Evolutionary conservation across 2,113 vertebrate species (phyloP), one percentile per base, ranked within the genome.

Genomic region (Scophthalmus maximus): DNA sequence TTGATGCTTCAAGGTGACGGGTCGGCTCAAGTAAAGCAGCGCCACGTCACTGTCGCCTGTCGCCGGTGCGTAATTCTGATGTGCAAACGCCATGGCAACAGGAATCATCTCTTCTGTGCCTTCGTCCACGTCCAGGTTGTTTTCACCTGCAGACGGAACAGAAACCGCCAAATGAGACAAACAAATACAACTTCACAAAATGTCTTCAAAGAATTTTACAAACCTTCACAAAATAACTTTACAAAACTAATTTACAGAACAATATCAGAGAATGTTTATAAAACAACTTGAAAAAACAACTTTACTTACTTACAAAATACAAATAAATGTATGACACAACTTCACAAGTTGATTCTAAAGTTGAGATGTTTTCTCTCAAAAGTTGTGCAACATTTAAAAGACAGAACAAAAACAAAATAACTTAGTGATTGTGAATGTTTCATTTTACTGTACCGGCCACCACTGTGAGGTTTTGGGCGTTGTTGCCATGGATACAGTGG

Each of bases 31-130:
- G 0, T 4, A 78, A 18, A 97, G 50, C 47, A 98, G 86, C 0
- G 94, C 95, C 6, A 97, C 86, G 55, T 98, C 96, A 0, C 95
- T 89, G 73, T 96, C 85, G 0, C 92, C 87, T 0, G 83, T 86
- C 11, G 0, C 5, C 0, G 55, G 22, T 17, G 58, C 29, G 1
- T 95, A 98, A 6, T 29, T 65, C 30, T 89, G 47, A 0, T 96
- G 96, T 2, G 84, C 0, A 0, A 68, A 73, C 6, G 26, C 83
- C 30, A 22, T 47, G n/a, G 73, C 47, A 22, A 92, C 89, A 0
- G 78, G 17, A 1, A 84, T 57, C 22, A 1, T 38, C 82, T 97
- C 94, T 62, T 97, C 96, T 0, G 84, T 85, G 23, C 93, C 93
- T 0, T 97, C 96, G 0, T 76, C 29, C 0, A 63, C 1, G 0